Evolutionary conservation across 2,797 vertebrate species (phyloP), one percentile per base, ranked within the genome.

Genomic region (Sitta carolinensis): DNA sequence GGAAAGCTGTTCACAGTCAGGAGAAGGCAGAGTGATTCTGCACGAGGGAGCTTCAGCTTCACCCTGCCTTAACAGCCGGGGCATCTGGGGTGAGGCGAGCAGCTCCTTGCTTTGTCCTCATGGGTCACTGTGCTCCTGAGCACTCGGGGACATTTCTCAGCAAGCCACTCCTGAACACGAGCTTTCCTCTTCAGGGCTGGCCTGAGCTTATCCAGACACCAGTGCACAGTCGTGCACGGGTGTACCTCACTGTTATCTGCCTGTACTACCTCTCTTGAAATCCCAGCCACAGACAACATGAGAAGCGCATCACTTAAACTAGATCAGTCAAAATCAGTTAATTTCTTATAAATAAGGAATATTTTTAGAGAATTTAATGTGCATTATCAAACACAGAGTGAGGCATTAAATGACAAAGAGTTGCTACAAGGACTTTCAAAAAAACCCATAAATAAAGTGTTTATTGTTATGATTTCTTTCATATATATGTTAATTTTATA

Each of bases 1-100:
- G 22, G 25, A 5, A 32, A n/a, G 0, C 9, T 1, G 0, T 4
- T 29, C 27, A 2, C 1, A 3, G 16, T 0, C 22, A 72, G 62
- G 38, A 16, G 52, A 38, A 66, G 19, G 10, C 40, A 42, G 54
- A 84, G 30, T 22, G 17, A 26, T 48, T 20, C 63, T 55, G 43
- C 6, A 11, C 3, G 1, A 12, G 42, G 32, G 40, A 55, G 38
- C 11, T 1, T 32, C 8, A 4, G 51, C 58, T 40, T 76, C 75
- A 73, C 34, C 48, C 50, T 43, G 26, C 52, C 14, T 38, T 23
- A 32, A 10, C 11, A 70, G 8, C 34, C 34, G 14, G 25, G 29
- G 32, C 3, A 2, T 79, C 62, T 30, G 1, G 19, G 25, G 38
- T 14, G 64, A 69, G 34, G 25, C 32, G 52, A 80, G 45, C 47